Base-by-base conservation (phyloP, 1,140 invertebrate species). In the Drosophila repletoides region DNA sequence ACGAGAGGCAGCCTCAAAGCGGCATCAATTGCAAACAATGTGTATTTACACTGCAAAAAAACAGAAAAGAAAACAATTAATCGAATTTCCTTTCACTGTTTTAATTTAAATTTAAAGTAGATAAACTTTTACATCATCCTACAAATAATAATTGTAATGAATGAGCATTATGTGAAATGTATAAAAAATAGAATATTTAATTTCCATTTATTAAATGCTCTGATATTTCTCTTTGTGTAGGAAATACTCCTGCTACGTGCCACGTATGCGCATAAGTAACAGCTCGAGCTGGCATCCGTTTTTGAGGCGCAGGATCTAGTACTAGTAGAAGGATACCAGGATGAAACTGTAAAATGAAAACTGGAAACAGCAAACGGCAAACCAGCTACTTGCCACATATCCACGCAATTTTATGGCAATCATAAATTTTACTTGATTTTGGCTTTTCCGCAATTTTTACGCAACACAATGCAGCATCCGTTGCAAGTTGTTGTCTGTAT, bases 371-470 rank as follows among this genome's bases (percentile, higher is more conserved):
- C 28, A 5, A 9, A 15, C 10, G 15, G 15, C 31, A n/a, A n/a
- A 14, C 3, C 28, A 31, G 19, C 6, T 33, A 12, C n/a, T 45
- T 10, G 19, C 51, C 68, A 79, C 66, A 84, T 48, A 60, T 86
- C 51, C 70, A 86, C 58, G 77, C 75, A 73, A 86, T 63, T 86
- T 84, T 86, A 86, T 80, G 66, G 80, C 79, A 80, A 86, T 79
- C 79, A 84, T 84, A 84, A 84, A 84, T 84, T 86, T 67, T 40
- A 58, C 74, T 74, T 71, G 67, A 75, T 75, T 86, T 79, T 65
- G 61, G 70, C 48, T 65, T 77, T 59, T 59, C 56, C 56, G 61
- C 46, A 41, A 53, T 67, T 58, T 61, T 67, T 77, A 51, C 75
- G 75, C 69, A 71, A 71, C 61, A 71, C 61, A 71, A 65, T 66